Base-by-base conservation (phyloP, 2,797 vertebrate genomes). In the Lateolabrax maculatus region DNA sequence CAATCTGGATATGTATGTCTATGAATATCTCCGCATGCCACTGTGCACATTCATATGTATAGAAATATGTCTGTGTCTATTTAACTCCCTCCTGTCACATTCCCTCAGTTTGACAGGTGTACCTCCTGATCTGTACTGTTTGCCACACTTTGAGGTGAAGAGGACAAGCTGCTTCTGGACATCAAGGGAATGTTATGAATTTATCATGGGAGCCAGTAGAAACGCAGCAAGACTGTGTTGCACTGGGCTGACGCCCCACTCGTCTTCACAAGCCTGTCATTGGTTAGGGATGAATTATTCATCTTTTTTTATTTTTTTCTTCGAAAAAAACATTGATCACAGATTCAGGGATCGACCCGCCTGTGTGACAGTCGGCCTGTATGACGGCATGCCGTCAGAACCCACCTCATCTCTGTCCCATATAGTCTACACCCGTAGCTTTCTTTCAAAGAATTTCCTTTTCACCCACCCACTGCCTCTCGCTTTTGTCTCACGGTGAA, bases 241-340 rank as follows among this genome's bases (percentile, higher is more conserved):
- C 57, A 67, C 2, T 5, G 23, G 58, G 44, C 67, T 74, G 67
- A 31, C 21, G 48, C 69, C 75, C 68, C 61, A n/a, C 62, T 84
- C 13, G 0, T 83, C 77, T 74, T 71, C 71, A 57, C 58, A 63
- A 53, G 71, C 61, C 66, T 84, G 78, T 81, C 80, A 65, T 79
- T 61, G 34, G 60, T 79, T 75, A 4, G 7, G 25, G 63, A 87
- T 88, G 65, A 90, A 90, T 91, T 81, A 87, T 89, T 87, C 66
- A 83, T 85, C 27, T n/a, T 78, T 75, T 57, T 36, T 77, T 5
- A 3, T 60, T 80, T 83, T 71, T 31, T 79, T 66, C 21, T 68
- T 15, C 62, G 23, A 84, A 85, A 84, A 86, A 89, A 84, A 75
- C 67, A 79, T 76, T 81, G 85, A 93, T 91, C 83, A 86, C 36